Conservation (phyloP, 1,140 invertebrate species). For the Zelostemma sp. region DNA sequence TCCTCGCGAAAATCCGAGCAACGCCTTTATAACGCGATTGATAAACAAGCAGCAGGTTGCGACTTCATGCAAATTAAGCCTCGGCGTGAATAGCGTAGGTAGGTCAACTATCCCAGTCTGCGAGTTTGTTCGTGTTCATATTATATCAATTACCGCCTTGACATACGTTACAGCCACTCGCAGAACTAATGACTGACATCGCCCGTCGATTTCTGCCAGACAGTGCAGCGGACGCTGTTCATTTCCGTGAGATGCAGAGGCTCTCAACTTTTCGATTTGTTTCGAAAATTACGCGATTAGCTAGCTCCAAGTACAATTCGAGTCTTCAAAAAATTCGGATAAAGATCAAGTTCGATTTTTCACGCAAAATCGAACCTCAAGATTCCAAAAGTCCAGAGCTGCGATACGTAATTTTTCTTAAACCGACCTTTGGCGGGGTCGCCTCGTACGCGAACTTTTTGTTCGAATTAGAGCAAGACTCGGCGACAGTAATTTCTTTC, state of each 20-base stretch:
- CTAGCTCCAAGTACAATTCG: no score
- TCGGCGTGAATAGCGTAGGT: slow-evolving; percentile 32
- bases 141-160: slow-evolving; percentile 26
- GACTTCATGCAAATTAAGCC: slow-evolving; percentile 31
- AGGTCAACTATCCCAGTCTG: slow-evolving; percentile 31
- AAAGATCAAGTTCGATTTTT: no score
- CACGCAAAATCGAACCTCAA: neutral
- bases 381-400: neutral
- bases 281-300: neutral
- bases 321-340: no score
- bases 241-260: neutral
- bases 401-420: no score
- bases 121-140: slow-evolving; percentile 21
- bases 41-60: slow-evolving; percentile 38
- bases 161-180: slow-evolving; percentile 5
- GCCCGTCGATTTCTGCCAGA: slow-evolving; percentile 9
- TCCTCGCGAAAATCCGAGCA: neutral
- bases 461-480: neutral
- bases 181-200: slow-evolving; percentile 20
- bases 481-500: neutral
- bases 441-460: neutral
- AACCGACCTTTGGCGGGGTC: neutral
- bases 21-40: slow-evolving; percentile 14
- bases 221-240: neutral
- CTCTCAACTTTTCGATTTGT: neutral